Evolutionary conservation across 2,888 invertebrate species (phyloP).

Genomic region (Cerceris ruficornis): DNA sequence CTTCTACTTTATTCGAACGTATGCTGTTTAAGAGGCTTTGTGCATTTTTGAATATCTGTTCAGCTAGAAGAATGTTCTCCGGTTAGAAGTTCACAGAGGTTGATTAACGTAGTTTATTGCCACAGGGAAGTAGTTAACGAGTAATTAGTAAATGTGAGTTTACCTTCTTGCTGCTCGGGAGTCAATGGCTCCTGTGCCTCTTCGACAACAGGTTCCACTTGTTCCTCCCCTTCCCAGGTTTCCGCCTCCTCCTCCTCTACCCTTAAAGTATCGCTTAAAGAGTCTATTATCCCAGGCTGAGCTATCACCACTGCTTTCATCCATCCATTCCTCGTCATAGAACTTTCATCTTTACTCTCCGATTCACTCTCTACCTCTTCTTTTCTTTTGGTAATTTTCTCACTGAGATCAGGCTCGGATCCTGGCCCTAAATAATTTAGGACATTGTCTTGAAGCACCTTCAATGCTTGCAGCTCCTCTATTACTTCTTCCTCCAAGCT

Average conservation of each 20-base stretch:
- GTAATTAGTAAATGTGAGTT: slow-evolving; percentile 22
- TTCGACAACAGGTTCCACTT: slow-evolving; percentile 80
- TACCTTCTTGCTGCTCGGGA: slow-evolving; percentile 87
- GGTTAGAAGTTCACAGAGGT: background rate
- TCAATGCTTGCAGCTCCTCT: slow-evolving; percentile 70
- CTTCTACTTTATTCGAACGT: slow-evolving; percentile 87
- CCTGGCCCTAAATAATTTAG: slow-evolving; percentile 66
- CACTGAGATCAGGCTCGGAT: slow-evolving; percentile 61
- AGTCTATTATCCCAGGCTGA: slow-evolving; percentile 62
- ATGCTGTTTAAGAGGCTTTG: slow-evolving; percentile 88
- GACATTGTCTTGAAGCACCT: slow-evolving; percentile 69
- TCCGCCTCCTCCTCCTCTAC: slow-evolving; percentile 61
- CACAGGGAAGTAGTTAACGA: background rate
- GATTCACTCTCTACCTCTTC: slow-evolving; percentile 57
- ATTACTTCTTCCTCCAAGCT: slow-evolving; percentile 63
- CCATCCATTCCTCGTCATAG: slow-evolving; percentile 62
- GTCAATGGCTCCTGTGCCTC: slow-evolving; percentile 84
- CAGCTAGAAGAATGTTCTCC: slow-evolving; percentile 83
- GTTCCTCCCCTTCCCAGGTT: slow-evolving; percentile 59
- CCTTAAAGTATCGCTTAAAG: slow-evolving; percentile 52
- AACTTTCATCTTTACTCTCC: slow-evolving; percentile 53
- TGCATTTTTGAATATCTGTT: slow-evolving; percentile 89
- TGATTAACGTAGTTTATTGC: background rate
- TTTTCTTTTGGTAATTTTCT: slow-evolving; percentile 67
- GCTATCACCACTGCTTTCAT: slow-evolving; percentile 63